A percentile compares a stretch with the other conserved stretches of the same genome.
phyloP scores from a whole-genome alignment of 2,113 vertebrate genomes.

The Thamnophis sirtalis region DNA sequence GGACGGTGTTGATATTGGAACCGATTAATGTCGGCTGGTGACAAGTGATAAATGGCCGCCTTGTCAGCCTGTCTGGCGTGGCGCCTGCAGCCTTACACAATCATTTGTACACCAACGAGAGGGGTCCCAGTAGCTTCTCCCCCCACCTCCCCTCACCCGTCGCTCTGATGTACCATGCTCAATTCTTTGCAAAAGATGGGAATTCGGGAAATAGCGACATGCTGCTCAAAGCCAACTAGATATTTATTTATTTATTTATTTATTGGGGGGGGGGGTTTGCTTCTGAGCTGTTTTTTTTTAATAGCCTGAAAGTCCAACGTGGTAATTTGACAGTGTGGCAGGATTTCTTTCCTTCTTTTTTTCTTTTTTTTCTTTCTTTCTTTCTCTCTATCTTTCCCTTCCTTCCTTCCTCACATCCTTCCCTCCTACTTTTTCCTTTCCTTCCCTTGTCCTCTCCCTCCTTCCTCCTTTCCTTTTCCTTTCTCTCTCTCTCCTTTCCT shows the following conservation, averaged over 20 bases:
- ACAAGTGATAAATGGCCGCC: constrained; percentile 54
- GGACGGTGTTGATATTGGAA: constrained; percentile 11
- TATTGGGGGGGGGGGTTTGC: neutral
- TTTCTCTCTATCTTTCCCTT: too few species aligned
- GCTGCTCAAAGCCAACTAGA: constrained; percentile 19
- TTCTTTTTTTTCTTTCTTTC: neutral
- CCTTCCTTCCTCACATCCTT: accelerated
- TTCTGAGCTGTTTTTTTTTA: neutral
- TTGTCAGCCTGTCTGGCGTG: constrained; percentile 28
- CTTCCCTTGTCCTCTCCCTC: accelerated
- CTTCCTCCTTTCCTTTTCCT: neutral
- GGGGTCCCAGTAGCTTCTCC: constrained; percentile 25
- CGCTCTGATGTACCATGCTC: constrained; percentile 30
- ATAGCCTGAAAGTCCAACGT: neutral
- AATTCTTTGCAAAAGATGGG: constrained; percentile 34
- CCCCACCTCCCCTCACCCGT: neutral
- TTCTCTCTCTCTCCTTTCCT: too few species aligned
- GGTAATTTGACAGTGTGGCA: neutral
- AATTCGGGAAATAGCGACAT: constrained; percentile 33
- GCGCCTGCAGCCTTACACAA: constrained; percentile 33
- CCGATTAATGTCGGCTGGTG: constrained; percentile 42
- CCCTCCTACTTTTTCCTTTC: accelerated
- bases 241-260: neutral
- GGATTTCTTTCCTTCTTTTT: neutral
- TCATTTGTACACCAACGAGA: constrained; percentile 22